These are phyloP conservation scores for Holocentrus rufus DNA, from an alignment of 2,797 vertebrate genomes.

Conservation along the genomic window DNA sequence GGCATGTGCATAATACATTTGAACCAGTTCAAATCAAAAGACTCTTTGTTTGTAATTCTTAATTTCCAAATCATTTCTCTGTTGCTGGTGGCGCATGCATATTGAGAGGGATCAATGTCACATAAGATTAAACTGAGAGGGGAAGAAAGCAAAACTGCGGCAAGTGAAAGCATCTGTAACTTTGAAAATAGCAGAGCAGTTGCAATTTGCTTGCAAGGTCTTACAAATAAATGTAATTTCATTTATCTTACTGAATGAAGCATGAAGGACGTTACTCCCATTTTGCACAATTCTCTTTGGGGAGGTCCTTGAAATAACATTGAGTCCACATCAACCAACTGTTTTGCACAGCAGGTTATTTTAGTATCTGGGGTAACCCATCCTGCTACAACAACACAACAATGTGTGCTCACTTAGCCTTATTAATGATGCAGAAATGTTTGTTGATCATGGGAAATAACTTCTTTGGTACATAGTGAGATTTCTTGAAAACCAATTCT, in stretches of 20 bases:
- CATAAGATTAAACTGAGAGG: constrained; percentile 53
- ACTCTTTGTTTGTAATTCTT: constrained; percentile 52
- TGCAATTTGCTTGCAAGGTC: constrained; percentile 51
- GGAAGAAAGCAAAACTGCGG: background rate
- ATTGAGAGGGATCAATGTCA: constrained; percentile 64
- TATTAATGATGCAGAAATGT: constrained; percentile 31
- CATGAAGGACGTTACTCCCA: constrained; percentile 72
- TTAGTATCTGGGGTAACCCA: constrained; percentile 72
- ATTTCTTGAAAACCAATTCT: background rate
- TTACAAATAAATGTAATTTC: constrained; percentile 65
- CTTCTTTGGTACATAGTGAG: background rate
- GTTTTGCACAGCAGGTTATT: constrained; percentile 72
- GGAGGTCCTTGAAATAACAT: constrained; percentile 79
- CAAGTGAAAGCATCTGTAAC: constrained; percentile 8
- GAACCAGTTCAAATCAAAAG: constrained; percentile 48
- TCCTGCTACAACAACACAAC: constrained; percentile 53
- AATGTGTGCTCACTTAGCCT: constrained; percentile 34
- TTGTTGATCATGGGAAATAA: constrained; percentile 10
- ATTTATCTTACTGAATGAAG: constrained; percentile 64
- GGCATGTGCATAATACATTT: constrained; percentile 23
- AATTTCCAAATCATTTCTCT: constrained; percentile 48
- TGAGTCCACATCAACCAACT: constrained; percentile 64
- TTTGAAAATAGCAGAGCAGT: constrained; percentile 27
- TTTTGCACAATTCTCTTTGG: constrained; percentile 68
- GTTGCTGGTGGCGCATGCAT: constrained; percentile 41